Evolutionary conservation across 2,113 vertebrate genomes (phyloP), one percentile per base, ranked within the genome.

Genomic region (Eptesicus fuscus): DNA sequence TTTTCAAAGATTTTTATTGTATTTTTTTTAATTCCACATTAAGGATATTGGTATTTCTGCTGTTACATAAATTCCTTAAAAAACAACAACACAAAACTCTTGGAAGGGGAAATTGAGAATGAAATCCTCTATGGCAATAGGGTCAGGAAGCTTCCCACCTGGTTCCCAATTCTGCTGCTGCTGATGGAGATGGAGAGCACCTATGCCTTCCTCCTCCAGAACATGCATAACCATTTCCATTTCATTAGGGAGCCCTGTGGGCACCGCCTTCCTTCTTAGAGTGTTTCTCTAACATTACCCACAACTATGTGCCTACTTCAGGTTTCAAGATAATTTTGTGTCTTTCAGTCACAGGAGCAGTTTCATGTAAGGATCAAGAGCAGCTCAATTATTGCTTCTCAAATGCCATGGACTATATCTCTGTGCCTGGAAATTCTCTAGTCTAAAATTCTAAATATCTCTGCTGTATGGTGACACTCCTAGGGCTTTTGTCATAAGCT

Each of bases 101-200:
- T 4, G 20, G 30, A n/a, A 35, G 51, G 5, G 56, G 79, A 82
- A 88, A 42, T 0, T 67, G 86, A 88, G 12, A 76, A 79, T 12
- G 30, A 40, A 73, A 53, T 9, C 47, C 20, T 20, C 7, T 9
- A 20, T 63, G 44, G 20, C 12, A 56, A 63, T 2, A 51, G 49
- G 14, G 30, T 20, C 4, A 5, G 11, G 16, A 1, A 40, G n/a
- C 4, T 70, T 25, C 18, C 9, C 2, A 7, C 11, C 10, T 13
- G 1, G 2, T 13, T 44, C n/a, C 44, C 56, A 13, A 69, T 17
- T 51, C 18, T 9, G 17, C 37, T 22, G 1, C 65, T 30, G 42
- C n/a, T 51, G n/a, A 1, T 1, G 12, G 6, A 16, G 2, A 28
- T 20, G 28, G 16, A 7, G 22, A 67, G 35, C 14, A 13, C 1